Base-by-base conservation (phyloP, 2,888 invertebrate genomes). In the Rotaria macrura region DNA sequence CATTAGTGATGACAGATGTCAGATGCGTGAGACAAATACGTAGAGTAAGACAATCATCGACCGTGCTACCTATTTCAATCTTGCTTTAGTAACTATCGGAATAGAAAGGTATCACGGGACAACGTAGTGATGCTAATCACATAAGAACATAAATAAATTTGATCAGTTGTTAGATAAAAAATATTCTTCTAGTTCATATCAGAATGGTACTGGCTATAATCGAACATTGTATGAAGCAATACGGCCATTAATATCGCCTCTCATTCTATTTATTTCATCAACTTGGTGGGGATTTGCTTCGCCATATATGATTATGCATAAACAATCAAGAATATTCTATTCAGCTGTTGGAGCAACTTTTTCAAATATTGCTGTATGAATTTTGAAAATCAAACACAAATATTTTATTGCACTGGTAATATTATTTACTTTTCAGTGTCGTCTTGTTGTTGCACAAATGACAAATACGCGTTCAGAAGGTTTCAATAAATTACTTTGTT, bases 391-490 rank as follows among this genome's bases (percentile, higher is more conserved):
- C n/a, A n/a, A n/a, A n/a, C n/a, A n/a, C n/a, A n/a, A n/a, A n/a
- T n/a, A n/a, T n/a, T n/a, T n/a, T n/a, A n/a, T n/a, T n/a, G n/a
- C n/a, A n/a, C n/a, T 38, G 34, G 25, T 25, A n/a, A 85, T 5
- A 34, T 84, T 83, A 72, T n/a, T n/a, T 85, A 87, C n/a, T 83
- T 90, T 90, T 85, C 93, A 97, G 97, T 97, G 96, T 90, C 96
- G 96, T 4, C 92, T 99, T 88, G 99, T 99, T 88, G 96, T 99
- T 86, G 94, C 96, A 0, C 98, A 99, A 92, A 99, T 99, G 99
- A 95, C 96, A 89, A 94, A 94, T 90, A 96, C 95, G 0, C 93
- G 95, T 47, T 95, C 96, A 92, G 95, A 96, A 89, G 92, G 93
- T 47, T 92, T 94, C 89, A 96, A 96, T 91, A 93, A 94, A 93